phyloP scores from a whole-genome alignment of 2,888 invertebrate genomes.

The Parasteatoda lunata region DNA sequence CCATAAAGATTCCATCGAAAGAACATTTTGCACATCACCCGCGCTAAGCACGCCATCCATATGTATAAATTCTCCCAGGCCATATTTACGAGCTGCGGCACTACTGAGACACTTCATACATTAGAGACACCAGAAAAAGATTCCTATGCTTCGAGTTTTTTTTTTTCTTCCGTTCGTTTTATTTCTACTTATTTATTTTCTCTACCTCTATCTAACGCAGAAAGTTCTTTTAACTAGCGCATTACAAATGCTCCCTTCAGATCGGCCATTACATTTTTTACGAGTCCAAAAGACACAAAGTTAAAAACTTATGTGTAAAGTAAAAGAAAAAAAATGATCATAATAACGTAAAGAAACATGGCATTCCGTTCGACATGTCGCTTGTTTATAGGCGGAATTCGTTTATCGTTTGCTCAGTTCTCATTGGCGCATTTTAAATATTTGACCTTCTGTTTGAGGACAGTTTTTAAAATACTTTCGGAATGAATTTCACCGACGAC shows the following conservation, averaged over 20 bases:
- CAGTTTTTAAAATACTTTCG: slow-evolving; percentile 24
- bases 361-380: slow-evolving; percentile 32
- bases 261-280: slow-evolving; percentile 64
- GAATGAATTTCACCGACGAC: slow-evolving; percentile 20
- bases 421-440: slow-evolving; percentile 52
- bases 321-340: slow-evolving; percentile 16
- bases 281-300: slow-evolving; percentile 55
- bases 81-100: slow-evolving; percentile 63
- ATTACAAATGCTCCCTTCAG: slow-evolving; percentile 66
- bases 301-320: slow-evolving; percentile 35
- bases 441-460: slow-evolving; percentile 50
- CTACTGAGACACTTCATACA: slow-evolving; percentile 61
- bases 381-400: slow-evolving; percentile 61
- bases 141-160: not conserved
- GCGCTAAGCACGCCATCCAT: slow-evolving; percentile 59
- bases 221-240: slow-evolving; percentile 66
- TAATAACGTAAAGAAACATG: slow-evolving; percentile 3
- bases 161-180: slow-evolving; percentile 8
- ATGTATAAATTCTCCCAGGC: slow-evolving; percentile 60
- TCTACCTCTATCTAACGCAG: slow-evolving; percentile 41
- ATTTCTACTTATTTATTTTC: slow-evolving; percentile 25
- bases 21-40: slow-evolving; percentile 44
- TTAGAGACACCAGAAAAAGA: slow-evolving; percentile 64
- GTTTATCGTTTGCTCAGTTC: slow-evolving; percentile 30
- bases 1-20: slow-evolving; percentile 12